Evolutionary conservation across 2,888 invertebrate genomes (phyloP), one percentile per base, ranked within the genome.

Genomic region (Orthosia incerta): DNA sequence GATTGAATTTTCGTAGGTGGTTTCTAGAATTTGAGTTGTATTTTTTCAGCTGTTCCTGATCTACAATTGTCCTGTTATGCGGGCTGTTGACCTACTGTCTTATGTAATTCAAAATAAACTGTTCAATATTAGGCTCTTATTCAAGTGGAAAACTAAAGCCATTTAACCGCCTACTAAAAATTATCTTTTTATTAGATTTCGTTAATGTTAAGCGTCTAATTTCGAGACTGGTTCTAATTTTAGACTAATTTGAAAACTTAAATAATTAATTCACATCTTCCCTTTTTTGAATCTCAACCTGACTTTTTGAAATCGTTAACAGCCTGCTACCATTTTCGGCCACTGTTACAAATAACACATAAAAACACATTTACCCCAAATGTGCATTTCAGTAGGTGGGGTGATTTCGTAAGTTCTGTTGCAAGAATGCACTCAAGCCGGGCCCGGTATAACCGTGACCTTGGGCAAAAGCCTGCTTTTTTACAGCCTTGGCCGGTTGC

Each of bases 401-500:
- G 64, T 79, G 12, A 77, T 87, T 76, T 81, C 83, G 86, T 62
- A 85, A 88, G 62, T 48, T 48, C 65, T 88, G 80, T 83, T 84
- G 89, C 79, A 88, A 89, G 61, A 77, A 72, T 81, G 82, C 83
- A 78, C 70, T 73, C 67, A 67, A 60, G 56, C n/a, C 71, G 78
- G 73, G 68, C 20, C 71, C 66, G 69, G 70, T 50, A 74, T 68
- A 75, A 71, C 88, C 87, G 57, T 89, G 89, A 86, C 89, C 89
- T 87, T 89, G 86, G 73, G 15, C 31, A 73, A 67, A 77, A 80
- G 81, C 76, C 80, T 81, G 80, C 74, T 84, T 86, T 85, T 82
- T 46, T 59, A 18, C 70, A 80, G 60, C 79, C 87, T 82, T 82
- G 84, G 76, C 76, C 81, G 69, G 63, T 89, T 89, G 78, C 89